These are phyloP conservation scores for Chrysopilus asiliformis DNA, from an alignment of 2,888 invertebrate species.

Conservation along the genomic window DNA sequence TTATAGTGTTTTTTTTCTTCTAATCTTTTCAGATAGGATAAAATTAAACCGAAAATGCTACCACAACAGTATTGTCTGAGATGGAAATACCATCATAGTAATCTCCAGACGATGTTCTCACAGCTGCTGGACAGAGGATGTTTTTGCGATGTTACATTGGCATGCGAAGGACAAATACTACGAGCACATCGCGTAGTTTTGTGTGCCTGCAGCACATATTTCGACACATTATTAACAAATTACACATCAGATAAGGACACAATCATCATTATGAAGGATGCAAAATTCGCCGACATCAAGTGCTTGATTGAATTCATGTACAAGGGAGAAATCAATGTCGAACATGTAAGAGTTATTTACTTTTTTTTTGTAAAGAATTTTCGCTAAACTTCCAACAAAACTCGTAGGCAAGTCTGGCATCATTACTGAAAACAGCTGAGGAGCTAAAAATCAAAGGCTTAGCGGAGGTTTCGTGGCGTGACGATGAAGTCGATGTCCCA, in stretches of 20 bases:
- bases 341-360: constrained; percentile 65
- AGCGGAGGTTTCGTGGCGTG: constrained; percentile 79
- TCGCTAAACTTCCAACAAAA: neutral
- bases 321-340: constrained; percentile 89
- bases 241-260: constrained; percentile 64
- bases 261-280: constrained; percentile 78
- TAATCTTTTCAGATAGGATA: neutral
- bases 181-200: constrained; percentile 75
- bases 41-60: constrained; percentile 41
- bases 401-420: constrained; percentile 65
- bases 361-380: no score
- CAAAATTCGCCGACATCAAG: constrained; percentile 77
- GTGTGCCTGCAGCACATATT: constrained; percentile 85
- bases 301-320: constrained; percentile 91
- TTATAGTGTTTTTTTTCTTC: neutral
- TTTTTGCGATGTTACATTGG: constrained; percentile 81
- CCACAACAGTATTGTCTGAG: constrained; percentile 83
- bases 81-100: constrained; percentile 88
- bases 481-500: constrained; percentile 40
- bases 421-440: constrained; percentile 81
- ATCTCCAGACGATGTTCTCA: constrained; percentile 80
- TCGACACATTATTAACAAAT: constrained; percentile 72
- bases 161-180: constrained; percentile 69
- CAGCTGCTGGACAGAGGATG: constrained; percentile 75
- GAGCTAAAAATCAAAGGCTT: constrained; percentile 83